A percentile compares a stretch with the other conserved stretches of the same genome.
Conservation (phyloP, 2,113 vertebrate species). For the Emydocephalus ijimae region DNA sequence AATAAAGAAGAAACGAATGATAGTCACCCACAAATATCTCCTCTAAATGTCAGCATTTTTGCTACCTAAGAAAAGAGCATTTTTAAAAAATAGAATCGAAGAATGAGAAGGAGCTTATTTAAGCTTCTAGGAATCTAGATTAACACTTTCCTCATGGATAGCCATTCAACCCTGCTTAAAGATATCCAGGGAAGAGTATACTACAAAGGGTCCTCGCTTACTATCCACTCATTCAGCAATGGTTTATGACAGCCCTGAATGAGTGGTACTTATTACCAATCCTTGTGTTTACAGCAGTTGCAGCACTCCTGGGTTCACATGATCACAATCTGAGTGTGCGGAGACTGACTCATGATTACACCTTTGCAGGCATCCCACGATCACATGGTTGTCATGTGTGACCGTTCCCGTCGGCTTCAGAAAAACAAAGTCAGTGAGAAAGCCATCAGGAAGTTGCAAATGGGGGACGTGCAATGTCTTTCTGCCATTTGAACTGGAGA, state of each 20-base stretch:
- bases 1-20: background rate
- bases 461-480: background rate
- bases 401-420: background rate
- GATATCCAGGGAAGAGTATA: background rate
- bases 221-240: background rate
- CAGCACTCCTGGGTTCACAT: background rate
- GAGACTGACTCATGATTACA: background rate
- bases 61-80: background rate
- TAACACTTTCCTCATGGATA: background rate
- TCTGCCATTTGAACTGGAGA: background rate
- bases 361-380: background rate
- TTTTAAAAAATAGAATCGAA: background rate
- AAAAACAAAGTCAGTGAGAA: background rate
- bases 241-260: background rate
- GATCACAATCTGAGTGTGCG: rapidly evolving
- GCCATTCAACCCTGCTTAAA: background rate
- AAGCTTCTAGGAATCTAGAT: background rate
- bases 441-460: background rate
- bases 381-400: background rate
- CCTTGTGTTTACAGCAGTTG: background rate
- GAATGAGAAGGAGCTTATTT: background rate
- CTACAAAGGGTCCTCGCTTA: background rate
- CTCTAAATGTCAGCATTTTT: background rate
- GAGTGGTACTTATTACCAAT: background rate
- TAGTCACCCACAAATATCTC: background rate